Percentiles rank a stretch among this genome's conserved stretches.
These are phyloP conservation scores for Apamea epomidion DNA, from an alignment of 2,888 invertebrate species.

Conservation along the genomic window DNA sequence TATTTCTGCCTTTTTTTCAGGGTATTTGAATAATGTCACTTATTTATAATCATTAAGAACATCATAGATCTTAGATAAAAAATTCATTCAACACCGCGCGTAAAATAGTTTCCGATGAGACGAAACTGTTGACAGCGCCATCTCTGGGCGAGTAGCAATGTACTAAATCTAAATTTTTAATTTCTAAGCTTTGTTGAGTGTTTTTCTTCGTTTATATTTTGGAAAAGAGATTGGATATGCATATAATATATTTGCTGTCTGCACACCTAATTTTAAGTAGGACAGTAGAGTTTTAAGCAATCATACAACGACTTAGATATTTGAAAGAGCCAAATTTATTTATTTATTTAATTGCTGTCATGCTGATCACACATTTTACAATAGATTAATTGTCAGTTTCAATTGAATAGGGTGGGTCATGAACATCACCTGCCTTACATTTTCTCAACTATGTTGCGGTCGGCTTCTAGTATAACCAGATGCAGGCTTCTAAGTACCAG, in stretches of 20 bases:
- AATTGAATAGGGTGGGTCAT: background rate
- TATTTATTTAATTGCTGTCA: background rate
- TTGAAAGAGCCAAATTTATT: background rate
- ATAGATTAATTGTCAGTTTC: background rate
- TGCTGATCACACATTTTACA: background rate
- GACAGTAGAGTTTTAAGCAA: background rate
- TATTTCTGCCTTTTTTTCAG: background rate
- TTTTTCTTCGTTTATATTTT: background rate
- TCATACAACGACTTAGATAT: no score
- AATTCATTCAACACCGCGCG: background rate
- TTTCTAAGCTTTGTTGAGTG: accelerated
- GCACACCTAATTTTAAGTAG: background rate
- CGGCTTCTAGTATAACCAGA: no score
- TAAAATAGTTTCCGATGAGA: background rate
- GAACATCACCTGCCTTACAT: no score
- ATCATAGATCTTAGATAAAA: no score
- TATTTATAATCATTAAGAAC: background rate
- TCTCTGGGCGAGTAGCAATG: conserved; percentile 63
- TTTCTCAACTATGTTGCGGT: no score
- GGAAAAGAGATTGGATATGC: background rate
- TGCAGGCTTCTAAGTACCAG: background rate
- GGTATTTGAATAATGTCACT: background rate
- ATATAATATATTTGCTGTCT: background rate
- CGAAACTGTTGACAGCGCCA: conserved; percentile 52
- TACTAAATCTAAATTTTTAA: conserved; percentile 12